These are phyloP conservation scores for Eubasilissa splendida DNA, from an alignment of 2,888 invertebrate species.

Conservation along the genomic window DNA sequence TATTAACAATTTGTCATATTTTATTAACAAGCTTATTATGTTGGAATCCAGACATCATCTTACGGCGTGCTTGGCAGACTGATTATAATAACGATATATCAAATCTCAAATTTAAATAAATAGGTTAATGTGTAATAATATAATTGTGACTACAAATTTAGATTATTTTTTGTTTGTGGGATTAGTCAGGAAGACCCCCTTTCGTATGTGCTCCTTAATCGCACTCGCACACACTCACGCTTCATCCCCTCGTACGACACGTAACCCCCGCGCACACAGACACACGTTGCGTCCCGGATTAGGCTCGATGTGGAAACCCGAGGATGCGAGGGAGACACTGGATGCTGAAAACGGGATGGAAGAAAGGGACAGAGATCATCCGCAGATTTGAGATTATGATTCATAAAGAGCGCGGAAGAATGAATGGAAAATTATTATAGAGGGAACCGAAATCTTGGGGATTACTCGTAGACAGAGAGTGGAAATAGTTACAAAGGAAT, in stretches of 20 bases:
- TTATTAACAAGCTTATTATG: no score
- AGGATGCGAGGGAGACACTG: slow-evolving; percentile 11
- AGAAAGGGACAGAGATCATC: slow-evolving; percentile 60
- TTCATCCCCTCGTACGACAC: background rate
- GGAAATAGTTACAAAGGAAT: slow-evolving; percentile 44
- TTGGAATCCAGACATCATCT: no score
- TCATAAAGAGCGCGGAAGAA: slow-evolving; percentile 69
- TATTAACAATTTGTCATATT: no score
- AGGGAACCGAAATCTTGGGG: slow-evolving; percentile 65
- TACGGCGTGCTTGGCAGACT: no score
- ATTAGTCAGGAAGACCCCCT: slow-evolving; percentile 12
- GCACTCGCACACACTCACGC: background rate
- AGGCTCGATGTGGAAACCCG: slow-evolving; percentile 62
- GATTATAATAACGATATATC: no score
- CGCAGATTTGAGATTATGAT: slow-evolving; percentile 73
- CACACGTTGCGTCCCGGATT: slow-evolving; percentile 64
- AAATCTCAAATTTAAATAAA: no score
- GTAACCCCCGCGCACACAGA: slow-evolving; percentile 30
- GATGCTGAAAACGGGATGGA: slow-evolving; percentile 66
- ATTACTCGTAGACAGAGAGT: slow-evolving; percentile 48
- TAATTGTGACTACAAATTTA: slow-evolving; percentile 26
- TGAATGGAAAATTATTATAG: slow-evolving; percentile 72
- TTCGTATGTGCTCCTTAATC: background rate
- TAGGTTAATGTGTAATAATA: no score
- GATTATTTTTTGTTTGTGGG: slow-evolving; percentile 35